Evolutionary conservation across 2,113 vertebrate genomes (phyloP).

Genomic region (Amazona guildingii): DNA sequence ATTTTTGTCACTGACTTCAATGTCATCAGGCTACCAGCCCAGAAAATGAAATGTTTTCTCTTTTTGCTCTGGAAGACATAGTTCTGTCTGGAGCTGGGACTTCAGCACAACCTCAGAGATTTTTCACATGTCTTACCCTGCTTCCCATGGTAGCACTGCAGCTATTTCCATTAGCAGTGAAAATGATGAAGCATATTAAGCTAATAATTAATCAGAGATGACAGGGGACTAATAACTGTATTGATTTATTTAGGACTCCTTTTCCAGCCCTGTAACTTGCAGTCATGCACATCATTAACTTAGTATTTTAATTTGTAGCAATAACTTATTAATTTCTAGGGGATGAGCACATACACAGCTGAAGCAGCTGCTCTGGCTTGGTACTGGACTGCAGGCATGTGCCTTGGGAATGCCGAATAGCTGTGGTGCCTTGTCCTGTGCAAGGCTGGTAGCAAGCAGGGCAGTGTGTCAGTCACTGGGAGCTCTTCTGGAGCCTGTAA

Average conservation of each 20-base stretch:
- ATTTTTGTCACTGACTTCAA: background rate
- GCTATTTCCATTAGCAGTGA: constrained; percentile 25
- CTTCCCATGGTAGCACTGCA: background rate
- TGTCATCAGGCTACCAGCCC: rapidly evolving
- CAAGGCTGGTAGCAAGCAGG: background rate
- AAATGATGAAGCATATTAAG: constrained; percentile 46
- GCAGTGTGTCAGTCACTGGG: background rate
- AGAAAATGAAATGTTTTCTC: background rate
- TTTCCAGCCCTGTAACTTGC: constrained; percentile 39
- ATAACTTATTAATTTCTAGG: constrained; percentile 35
- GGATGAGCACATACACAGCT: rapidly evolving
- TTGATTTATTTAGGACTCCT: constrained; percentile 68
- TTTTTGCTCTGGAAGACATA: background rate
- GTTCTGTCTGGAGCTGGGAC: background rate
- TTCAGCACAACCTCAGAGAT: background rate
- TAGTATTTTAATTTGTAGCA: constrained; percentile 47
- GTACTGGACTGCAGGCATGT: background rate
- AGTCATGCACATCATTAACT: constrained; percentile 30
- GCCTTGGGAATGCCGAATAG: background rate
- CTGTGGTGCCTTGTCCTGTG: background rate
- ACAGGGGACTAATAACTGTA: constrained; percentile 65
- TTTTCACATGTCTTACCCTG: background rate
- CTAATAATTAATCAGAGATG: constrained; percentile 70
- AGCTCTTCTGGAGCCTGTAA: background rate
- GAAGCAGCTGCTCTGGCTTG: background rate